Percentiles rank a stretch among this genome's conserved stretches.
Evolutionary conservation across 2,888 invertebrate genomes (phyloP).

Genomic region (Morinoia aosen): DNA sequence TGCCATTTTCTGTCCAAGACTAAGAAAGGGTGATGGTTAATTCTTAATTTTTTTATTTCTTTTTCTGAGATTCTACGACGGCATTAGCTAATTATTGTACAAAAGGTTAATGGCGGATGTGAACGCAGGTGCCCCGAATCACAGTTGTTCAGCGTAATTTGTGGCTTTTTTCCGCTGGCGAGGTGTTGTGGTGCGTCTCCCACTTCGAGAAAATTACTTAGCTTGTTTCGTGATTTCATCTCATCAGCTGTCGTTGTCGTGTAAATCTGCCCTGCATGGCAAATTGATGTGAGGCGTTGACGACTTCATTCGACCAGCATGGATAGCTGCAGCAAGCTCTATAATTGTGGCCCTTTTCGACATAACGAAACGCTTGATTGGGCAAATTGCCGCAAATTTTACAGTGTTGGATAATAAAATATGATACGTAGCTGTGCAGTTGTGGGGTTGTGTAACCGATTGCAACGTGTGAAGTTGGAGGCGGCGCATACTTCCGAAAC

Average conservation of each 20-base stretch:
- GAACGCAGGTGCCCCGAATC: background rate
- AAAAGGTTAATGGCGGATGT: background rate
- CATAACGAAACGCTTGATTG: background rate
- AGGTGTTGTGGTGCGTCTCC: background rate
- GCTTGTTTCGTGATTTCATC: background rate
- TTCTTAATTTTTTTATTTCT: background rate
- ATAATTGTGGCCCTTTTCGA: background rate
- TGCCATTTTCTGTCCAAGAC: background rate
- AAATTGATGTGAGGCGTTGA: slow-evolving; percentile 7
- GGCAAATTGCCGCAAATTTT: background rate
- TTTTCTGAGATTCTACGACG: background rate
- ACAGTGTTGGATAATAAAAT: background rate
- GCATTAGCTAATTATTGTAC: background rate
- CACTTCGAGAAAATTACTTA: background rate
- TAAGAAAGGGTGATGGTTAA: background rate
- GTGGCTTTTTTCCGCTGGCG: background rate
- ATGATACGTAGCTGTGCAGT: background rate
- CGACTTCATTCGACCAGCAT: background rate
- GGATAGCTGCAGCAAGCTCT: background rate
- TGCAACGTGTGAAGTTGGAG: background rate
- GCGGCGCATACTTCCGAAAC: background rate
- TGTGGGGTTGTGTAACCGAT: background rate
- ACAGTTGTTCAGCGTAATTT: slow-evolving; percentile 4
- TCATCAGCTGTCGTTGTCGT: background rate
- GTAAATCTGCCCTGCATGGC: background rate